A percentile compares a stretch with the other conserved stretches of the same genome.
phyloP scores from a whole-genome alignment of 2,888 invertebrate genomes.

The Baronia brevicornis region DNA sequence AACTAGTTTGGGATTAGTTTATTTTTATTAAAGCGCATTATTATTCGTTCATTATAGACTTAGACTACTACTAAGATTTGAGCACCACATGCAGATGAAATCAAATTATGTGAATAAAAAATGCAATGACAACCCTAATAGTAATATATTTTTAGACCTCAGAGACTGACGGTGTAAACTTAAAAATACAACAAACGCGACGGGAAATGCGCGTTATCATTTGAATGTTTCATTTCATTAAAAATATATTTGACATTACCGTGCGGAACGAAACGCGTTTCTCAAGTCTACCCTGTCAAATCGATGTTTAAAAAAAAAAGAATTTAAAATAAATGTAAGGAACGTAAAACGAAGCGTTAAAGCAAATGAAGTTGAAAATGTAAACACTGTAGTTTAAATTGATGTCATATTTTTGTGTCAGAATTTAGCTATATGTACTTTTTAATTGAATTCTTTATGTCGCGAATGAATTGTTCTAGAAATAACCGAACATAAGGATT shows the following conservation, averaged over 20 bases:
- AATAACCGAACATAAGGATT: no score
- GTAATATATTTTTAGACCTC: conserved; percentile 7
- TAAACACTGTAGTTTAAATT: not conserved
- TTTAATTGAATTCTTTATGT: no score
- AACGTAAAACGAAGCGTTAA: conserved; percentile 12
- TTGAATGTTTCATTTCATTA: conserved; percentile 10
- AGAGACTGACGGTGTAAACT: conserved; percentile 8
- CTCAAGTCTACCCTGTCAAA: conserved; percentile 14
- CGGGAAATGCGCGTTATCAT: conserved; percentile 2
- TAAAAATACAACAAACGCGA: conserved; percentile 10
- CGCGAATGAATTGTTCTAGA: no score
- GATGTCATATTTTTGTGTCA: not conserved
- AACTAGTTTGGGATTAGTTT: no score
- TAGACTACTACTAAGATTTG: no score
- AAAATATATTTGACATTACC: conserved; percentile 9
- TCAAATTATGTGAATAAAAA: no score
- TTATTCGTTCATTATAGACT: no score
- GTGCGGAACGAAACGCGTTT: conserved; percentile 12
- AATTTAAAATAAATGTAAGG: conserved; percentile 9
- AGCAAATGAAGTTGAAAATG: conserved; percentile 11
- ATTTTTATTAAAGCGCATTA: no score
- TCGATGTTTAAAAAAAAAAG: conserved; percentile 12
- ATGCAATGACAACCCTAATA: conserved; percentile 6
- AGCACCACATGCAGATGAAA: no score
- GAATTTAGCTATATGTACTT: not conserved